Evolutionary conservation across 2,113 vertebrate species (phyloP).

Genomic region (Etheostoma spectabile): DNA sequence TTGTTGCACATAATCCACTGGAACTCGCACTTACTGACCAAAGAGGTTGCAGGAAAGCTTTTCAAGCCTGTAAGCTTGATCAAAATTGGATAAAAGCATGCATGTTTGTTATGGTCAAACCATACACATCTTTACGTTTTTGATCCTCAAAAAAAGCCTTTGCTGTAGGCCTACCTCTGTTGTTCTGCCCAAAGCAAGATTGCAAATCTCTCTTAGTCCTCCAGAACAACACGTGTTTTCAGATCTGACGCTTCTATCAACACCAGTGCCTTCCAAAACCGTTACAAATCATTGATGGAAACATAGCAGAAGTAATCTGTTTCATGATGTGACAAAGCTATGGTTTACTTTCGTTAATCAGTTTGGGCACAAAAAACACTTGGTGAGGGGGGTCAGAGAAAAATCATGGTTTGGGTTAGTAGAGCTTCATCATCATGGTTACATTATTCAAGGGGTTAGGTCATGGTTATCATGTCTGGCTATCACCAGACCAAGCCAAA

Average conservation of each 20-base stretch:
- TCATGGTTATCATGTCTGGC: not conserved
- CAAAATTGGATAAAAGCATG: not conserved
- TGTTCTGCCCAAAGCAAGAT: not conserved
- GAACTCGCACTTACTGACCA: slow-evolving; percentile 10
- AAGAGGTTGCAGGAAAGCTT: not conserved
- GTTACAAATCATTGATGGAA: not conserved
- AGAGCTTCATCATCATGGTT: not conserved
- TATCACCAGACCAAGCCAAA: no score
- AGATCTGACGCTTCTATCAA: not conserved
- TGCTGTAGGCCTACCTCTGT: not conserved
- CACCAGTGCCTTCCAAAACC: not conserved
- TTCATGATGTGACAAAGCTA: not conserved
- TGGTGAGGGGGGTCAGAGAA: not conserved
- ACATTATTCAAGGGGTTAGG: not conserved
- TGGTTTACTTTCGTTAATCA: not conserved
- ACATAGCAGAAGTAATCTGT: not conserved
- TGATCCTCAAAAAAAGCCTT: not conserved
- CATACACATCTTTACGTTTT: not conserved
- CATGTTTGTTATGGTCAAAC: not conserved
- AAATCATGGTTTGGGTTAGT: not conserved
- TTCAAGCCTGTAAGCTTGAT: not conserved
- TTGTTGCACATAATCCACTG: slow-evolving; percentile 9
- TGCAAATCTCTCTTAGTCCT: not conserved
- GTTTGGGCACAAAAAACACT: not conserved
- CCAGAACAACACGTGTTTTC: not conserved